A percentile compares a stretch with the other conserved stretches of the same genome.
Conservation (phyloP, 1,140 invertebrate genomes). For the Bombus confusus region DNA sequence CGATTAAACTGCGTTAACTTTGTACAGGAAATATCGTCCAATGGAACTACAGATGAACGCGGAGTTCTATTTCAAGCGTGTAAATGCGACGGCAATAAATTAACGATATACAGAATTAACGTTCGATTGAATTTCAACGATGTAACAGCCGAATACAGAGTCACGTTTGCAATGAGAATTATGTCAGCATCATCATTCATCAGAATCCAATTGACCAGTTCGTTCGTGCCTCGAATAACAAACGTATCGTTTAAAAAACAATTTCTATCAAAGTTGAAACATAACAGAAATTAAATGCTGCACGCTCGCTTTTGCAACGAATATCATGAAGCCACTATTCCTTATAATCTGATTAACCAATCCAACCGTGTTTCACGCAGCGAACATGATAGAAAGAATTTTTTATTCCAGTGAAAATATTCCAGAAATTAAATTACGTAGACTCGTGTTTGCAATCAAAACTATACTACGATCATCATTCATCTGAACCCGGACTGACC, state of each 20-base stretch:
- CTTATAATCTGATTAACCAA: too few species aligned
- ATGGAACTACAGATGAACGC: not conserved
- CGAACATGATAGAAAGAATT: too few species aligned
- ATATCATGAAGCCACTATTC: too few species aligned
- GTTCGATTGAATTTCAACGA: conserved; percentile 22
- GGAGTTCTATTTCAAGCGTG: not conserved
- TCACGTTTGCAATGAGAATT: conserved; percentile 9
- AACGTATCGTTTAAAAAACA: too few species aligned
- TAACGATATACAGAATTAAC: not conserved
- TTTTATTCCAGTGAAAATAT: too few species aligned
- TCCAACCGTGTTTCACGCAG: too few species aligned
- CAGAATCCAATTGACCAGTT: conserved; percentile 18
- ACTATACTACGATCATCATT: too few species aligned
- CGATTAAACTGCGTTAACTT: not conserved
- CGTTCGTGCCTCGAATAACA: not conserved
- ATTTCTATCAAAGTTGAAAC: not conserved
- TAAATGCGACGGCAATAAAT: not conserved
- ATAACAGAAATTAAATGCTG: not conserved
- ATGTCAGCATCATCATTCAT: conserved; percentile 13
- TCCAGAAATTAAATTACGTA: too few species aligned
- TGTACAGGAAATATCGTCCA: not conserved
- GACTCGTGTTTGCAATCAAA: too few species aligned
- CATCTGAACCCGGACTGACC: too few species aligned
- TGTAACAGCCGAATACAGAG: not conserved
- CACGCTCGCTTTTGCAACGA: too few species aligned